Conservation (phyloP, 2,113 vertebrate species). For the Lophochroa leadbeateri region DNA sequence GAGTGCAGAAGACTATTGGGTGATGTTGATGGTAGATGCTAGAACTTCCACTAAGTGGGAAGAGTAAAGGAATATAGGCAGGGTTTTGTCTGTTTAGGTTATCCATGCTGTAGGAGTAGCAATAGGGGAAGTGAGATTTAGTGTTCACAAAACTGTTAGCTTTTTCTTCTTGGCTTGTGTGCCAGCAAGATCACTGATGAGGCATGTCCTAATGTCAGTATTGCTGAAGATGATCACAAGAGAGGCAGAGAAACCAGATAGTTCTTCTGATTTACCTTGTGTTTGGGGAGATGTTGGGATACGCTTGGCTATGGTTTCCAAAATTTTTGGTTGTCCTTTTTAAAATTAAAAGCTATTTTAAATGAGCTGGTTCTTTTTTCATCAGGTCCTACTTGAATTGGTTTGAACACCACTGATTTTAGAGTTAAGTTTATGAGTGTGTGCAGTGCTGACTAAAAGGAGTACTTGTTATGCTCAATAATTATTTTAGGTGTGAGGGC, state of each 20-base stretch:
- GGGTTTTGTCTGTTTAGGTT: background rate
- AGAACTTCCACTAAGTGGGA: background rate
- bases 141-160: background rate
- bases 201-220: background rate
- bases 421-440: background rate
- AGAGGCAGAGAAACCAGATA: background rate
- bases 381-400: background rate
- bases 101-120: accelerated
- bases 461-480: background rate
- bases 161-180: background rate
- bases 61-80: accelerated
- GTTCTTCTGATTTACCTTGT: background rate
- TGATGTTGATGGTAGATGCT: background rate
- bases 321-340: background rate
- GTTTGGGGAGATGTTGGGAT: background rate
- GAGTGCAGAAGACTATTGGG: background rate
- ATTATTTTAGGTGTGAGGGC: background rate
- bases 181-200: background rate
- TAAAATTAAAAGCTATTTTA: background rate
- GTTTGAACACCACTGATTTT: background rate
- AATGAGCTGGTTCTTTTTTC: background rate
- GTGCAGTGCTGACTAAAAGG: background rate
- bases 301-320: background rate
- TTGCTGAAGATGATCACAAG: background rate
- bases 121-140: background rate